Evolutionary conservation across 2,113 vertebrate species (phyloP).

Genomic region (Colaptes auratus): DNA sequence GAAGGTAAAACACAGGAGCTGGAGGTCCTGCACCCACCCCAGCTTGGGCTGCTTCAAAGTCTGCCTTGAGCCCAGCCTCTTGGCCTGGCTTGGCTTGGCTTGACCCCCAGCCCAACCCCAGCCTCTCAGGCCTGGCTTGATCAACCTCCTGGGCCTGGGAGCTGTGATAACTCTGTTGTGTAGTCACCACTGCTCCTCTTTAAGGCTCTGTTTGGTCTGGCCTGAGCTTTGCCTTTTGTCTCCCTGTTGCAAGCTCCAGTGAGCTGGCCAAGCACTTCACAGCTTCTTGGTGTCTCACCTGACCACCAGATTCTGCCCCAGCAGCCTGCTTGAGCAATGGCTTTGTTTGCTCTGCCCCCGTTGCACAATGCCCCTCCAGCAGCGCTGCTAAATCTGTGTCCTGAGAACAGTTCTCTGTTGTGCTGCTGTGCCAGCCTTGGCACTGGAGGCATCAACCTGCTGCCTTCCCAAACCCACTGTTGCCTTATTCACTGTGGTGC

Average conservation of each 20-base stretch:
- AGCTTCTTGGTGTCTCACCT: not conserved
- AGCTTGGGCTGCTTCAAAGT: not conserved
- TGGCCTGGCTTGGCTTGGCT: no score
- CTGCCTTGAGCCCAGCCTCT: no score
- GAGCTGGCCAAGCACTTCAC: not conserved
- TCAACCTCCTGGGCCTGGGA: no score
- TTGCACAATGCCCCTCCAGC: not conserved
- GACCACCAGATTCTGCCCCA: not conserved
- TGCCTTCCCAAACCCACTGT: not conserved
- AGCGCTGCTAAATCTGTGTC: not conserved
- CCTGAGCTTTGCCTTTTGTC: not conserved
- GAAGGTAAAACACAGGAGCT: conserved; percentile 78
- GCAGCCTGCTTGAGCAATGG: not conserved
- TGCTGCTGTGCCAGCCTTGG: rapidly evolving
- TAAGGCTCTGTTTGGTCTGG: not conserved
- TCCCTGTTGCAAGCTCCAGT: not conserved
- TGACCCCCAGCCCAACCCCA: no score
- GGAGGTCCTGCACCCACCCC: not conserved
- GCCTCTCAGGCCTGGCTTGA: no score
- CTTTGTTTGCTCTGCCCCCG: not conserved
- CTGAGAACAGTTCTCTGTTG: not conserved
- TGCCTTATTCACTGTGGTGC: not conserved
- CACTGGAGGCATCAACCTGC: rapidly evolving
- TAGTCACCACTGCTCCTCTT: not conserved
- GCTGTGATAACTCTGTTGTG: not conserved